Evolutionary conservation across 1,140 invertebrate species (phyloP).

Genomic region (Brachionus sp.): DNA sequence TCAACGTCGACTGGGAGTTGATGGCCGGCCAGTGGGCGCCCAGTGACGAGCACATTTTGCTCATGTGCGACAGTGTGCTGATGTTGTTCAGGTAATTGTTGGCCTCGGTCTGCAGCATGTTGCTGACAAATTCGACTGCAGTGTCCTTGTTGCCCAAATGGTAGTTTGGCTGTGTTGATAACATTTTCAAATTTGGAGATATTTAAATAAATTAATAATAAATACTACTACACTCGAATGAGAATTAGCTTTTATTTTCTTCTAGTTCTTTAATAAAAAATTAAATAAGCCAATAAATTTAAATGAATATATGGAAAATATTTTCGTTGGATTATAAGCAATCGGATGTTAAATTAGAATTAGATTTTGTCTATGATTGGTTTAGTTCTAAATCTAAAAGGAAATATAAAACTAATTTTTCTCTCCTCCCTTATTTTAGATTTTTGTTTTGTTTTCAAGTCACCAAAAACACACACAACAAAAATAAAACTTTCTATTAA

Average conservation of each 20-base stretch:
- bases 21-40: slow-evolving; percentile 20
- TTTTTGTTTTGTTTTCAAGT: background rate
- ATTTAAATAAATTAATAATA: slow-evolving; percentile 13
- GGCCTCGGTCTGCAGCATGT: slow-evolving; percentile 24
- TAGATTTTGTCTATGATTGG: background rate
- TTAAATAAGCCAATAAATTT: slow-evolving; percentile 33
- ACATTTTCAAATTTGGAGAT: background rate
- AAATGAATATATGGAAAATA: background rate
- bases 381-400: background rate
- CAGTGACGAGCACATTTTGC: slow-evolving; percentile 38
- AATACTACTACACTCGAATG: slow-evolving; percentile 9
- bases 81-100: slow-evolving; percentile 18
- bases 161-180: slow-evolving; percentile 19
- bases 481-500: slow-evolving; percentile 20
- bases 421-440: background rate
- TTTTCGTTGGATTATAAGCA: background rate
- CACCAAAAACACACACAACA: no score
- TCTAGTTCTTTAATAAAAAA: background rate
- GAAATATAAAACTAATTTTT: background rate
- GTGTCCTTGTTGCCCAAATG: slow-evolving; percentile 2
- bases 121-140: slow-evolving; percentile 8
- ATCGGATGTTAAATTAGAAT: background rate
- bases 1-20: background rate
- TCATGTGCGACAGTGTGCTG: slow-evolving; percentile 10
- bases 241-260: slow-evolving; percentile 24